A percentile compares a stretch with the other conserved stretches of the same genome.
phyloP scores from a whole-genome alignment of 2,888 invertebrate genomes.

The Lobophora halterata region DNA sequence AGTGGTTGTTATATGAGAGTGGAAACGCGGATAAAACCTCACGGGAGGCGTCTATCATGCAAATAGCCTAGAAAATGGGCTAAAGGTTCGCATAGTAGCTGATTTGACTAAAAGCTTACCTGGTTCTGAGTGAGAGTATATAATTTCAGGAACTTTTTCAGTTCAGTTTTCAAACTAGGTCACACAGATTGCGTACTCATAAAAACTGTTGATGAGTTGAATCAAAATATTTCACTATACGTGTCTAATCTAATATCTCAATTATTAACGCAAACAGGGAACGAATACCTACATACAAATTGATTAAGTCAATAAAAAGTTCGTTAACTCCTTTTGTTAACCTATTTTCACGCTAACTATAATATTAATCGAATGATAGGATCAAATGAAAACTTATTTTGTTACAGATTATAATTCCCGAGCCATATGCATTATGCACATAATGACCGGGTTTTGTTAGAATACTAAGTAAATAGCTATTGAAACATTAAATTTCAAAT shows the following conservation, averaged over 20 bases:
- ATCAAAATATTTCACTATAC: too few species aligned
- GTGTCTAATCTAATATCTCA: too few species aligned
- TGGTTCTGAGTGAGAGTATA: constrained; percentile 8
- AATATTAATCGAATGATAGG: constrained; percentile 30
- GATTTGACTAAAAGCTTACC: constrained; percentile 36
- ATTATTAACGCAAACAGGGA: too few species aligned
- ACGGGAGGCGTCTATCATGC: constrained; percentile 29
- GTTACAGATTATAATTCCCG: constrained; percentile 33
- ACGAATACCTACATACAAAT: constrained; percentile 14
- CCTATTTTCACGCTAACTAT: constrained; percentile 24
- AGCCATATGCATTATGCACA: constrained; percentile 19
- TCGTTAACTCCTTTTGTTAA: constrained; percentile 14
- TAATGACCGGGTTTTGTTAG: constrained; percentile 21
- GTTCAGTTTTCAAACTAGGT: constrained; percentile 21
- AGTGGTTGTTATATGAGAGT: constrained; percentile 7
- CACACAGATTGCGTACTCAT: constrained; percentile 14
- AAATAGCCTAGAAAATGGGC: constrained; percentile 22
- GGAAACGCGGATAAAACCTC: constrained; percentile 28
- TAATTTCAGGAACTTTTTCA: constrained; percentile 12
- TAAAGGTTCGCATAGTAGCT: constrained; percentile 26
- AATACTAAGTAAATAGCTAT: constrained; percentile 7
- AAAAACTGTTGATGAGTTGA: too few species aligned
- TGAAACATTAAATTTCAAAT: too few species aligned
- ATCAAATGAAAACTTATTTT: constrained; percentile 35
- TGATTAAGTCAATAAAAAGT: constrained; percentile 8